phyloP scores from a whole-genome alignment of 2,113 vertebrate genomes.

The Crotalus helleri region DNA sequence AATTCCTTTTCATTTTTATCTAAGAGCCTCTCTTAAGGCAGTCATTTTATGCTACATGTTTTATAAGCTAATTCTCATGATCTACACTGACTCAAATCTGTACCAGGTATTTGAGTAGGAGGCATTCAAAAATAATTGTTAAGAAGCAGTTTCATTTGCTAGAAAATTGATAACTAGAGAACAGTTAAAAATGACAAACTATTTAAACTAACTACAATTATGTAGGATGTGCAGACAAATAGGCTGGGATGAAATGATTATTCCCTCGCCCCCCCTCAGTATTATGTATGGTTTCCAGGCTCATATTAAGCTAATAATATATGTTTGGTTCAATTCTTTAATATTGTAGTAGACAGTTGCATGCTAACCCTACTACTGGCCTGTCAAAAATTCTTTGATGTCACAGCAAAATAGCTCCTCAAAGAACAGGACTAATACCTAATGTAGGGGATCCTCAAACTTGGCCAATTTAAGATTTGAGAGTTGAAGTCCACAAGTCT shows the following conservation, averaged over 20 bases:
- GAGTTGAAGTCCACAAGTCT: too few species aligned
- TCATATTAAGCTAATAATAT: constrained; percentile 74
- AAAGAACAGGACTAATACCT: constrained; percentile 79
- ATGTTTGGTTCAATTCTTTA: constrained; percentile 80
- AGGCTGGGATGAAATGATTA: constrained; percentile 60
- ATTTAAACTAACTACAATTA: constrained; percentile 47
- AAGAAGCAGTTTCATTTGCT: constrained; percentile 59
- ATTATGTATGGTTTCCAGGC: constrained; percentile 61
- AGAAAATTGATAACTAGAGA: constrained; percentile 55
- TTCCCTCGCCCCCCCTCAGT: constrained; percentile 63
- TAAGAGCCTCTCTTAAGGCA: neutral
- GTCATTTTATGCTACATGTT: neutral
- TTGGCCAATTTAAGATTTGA: too few species aligned
- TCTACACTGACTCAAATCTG: neutral
- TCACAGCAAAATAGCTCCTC: constrained; percentile 77
- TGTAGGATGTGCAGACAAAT: constrained; percentile 49
- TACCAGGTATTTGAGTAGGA: constrained; percentile 45
- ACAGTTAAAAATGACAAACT: constrained; percentile 62
- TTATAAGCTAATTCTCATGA: neutral
- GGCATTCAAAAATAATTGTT: constrained; percentile 40
- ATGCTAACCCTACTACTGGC: constrained; percentile 73
- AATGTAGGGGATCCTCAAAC: too few species aligned
- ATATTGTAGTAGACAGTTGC: constrained; percentile 78
- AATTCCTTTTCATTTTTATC: neutral
- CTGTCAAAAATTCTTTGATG: constrained; percentile 81